A percentile compares a stretch with the other conserved stretches of the same genome.
phyloP scores from a whole-genome alignment of 2,888 invertebrate genomes.

The Chalcis sispes region DNA sequence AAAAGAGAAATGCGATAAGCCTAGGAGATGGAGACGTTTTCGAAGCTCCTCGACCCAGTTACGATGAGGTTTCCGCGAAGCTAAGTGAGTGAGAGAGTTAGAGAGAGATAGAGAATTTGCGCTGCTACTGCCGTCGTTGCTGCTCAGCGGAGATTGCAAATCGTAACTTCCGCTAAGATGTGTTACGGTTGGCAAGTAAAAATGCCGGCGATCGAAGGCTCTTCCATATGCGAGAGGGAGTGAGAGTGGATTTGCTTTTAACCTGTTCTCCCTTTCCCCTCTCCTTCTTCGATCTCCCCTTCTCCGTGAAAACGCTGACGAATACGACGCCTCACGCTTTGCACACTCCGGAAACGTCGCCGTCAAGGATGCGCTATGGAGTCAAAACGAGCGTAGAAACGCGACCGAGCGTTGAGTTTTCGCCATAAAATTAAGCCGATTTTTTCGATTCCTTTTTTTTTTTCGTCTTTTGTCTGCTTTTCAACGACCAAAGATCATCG shows the following conservation, averaged over 20 bases:
- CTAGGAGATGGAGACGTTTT: constrained; percentile 49
- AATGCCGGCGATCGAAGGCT: too few species aligned
- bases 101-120: too few species aligned
- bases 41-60: constrained; percentile 51
- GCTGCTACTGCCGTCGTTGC: not conserved
- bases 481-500: too few species aligned
- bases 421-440: constrained; percentile 50
- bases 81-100: too few species aligned
- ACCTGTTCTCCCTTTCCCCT: too few species aligned
- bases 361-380: constrained; percentile 20
- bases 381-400: constrained; percentile 25
- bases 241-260: too few species aligned
- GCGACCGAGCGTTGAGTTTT: constrained; percentile 4
- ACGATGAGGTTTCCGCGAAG: too few species aligned
- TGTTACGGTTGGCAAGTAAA: too few species aligned
- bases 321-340: not conserved
- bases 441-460: too few species aligned
- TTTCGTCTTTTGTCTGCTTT: too few species aligned
- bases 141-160: constrained; percentile 61
- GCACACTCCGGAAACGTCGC: not conserved
- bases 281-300: not conserved
- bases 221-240: too few species aligned
- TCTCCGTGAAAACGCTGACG: constrained; percentile 38
- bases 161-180: constrained; percentile 62
- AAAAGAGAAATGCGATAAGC: constrained; percentile 54